Base-by-base conservation (phyloP, 2,797 vertebrate genomes). In the Discoglossus pictus region DNA sequence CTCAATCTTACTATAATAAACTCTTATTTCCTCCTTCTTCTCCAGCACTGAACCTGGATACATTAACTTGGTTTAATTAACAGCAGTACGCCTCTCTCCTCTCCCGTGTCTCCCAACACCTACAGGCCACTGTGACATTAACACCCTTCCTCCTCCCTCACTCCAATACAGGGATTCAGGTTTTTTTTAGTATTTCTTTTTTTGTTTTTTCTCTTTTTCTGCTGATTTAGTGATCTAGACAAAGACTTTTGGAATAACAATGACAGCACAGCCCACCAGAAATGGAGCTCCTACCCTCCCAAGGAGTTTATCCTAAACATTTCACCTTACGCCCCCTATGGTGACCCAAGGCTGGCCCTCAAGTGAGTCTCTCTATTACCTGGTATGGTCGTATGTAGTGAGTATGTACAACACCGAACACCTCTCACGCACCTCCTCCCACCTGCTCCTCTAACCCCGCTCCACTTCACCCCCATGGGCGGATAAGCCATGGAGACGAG, bases 231-330 rank as follows among this genome's bases (percentile, higher is more conserved):
- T 86, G 96, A 99, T 94, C 94, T 99, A 94, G 97, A 99, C 95
- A 99, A 95, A 98, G 97, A 99, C 94, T 98, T 98, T 98, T 99
- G 97, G 97, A 99, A 98, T 98, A 99, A 99, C 95, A 99, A 98
- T 98, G 97, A 99, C 92, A 98, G 93, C 94, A 94, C 95, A 94
- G 93, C 95, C 88, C 96, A 98, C 88, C 95, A 97, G 94, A 96
- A 95, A 92, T 99, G 97, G 97, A 99, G 94, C 86, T 99, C 95
- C 90, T 99, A 99, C 90, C 97, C 97, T 87, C 95, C 97, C 90
- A 98, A 99, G 95, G 97, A 99, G 92, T 99, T 99, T 93, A 94
- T 99, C 85, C 94, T 99, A 94, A 99, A 98, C 93, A 98, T 98
- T 95, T 98, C 95, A 93, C 97, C 97, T 88, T 98, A 97, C 93